Evolutionary conservation across 2,113 vertebrate genomes (phyloP), one percentile per base, ranked within the genome.

Genomic region (Mesembrinibis cayennensis): DNA sequence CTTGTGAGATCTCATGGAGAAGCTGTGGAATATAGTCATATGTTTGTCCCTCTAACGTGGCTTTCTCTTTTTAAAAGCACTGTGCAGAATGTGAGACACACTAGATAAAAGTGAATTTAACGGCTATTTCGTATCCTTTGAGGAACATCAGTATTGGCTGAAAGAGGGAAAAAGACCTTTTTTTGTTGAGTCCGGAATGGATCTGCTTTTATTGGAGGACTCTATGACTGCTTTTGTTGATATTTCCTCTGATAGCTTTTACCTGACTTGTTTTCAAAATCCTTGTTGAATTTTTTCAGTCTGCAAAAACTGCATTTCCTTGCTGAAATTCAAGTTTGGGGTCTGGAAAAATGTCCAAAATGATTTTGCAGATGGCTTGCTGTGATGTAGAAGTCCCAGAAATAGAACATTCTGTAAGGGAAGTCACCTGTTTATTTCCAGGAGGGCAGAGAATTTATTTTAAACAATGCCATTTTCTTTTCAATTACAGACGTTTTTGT

Each of bases 211-310:
- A 94, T 52, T 91, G 66, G 63, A 87, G 42, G 53, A 69, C 47
- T 85, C 91, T 65, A 13, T 15, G 27, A 73, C 77, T 87, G 55
- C 47, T 93, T 96, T 93, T 92, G 84, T 85, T 88, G 91, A 49
- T 86, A 91, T 91, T 96, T 90, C 78, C 38, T 73, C 67, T 90
- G 84, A 95, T 85, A 71, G 93, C 78, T 95, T 96, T 97, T 91
- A 90, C 90, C 93, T 97, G 93, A 97, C 91, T 96, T 80, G 71
- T 83, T 96, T 97, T 92, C 74, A 94, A 69, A 94, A 86, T 58
- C 74, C 32, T 50, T 50, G 30, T 25, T 59, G 72, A 22, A 34
- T 70, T 79, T 71, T 82, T 76, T 79, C 71, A 53, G 40, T 58
- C 84, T 84, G 82, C 66, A 79, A 40, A 94, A 95, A 34, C 49